Percentiles rank a stretch among this genome's conserved stretches.
Evolutionary conservation across 2,797 vertebrate genomes (phyloP).

Genomic region (Arrhamphus sclerolepis): DNA sequence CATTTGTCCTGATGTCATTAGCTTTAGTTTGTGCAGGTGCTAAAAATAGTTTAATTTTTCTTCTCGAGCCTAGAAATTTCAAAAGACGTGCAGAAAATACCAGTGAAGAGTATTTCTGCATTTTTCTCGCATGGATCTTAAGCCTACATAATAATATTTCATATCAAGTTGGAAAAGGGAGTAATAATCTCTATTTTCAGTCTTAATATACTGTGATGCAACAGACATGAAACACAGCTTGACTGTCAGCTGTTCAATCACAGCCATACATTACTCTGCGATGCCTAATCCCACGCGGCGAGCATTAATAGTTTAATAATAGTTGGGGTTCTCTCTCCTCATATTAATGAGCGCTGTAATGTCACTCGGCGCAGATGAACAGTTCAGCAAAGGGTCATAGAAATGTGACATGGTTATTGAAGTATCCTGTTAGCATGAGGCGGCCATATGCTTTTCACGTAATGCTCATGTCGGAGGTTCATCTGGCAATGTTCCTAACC

Average conservation of each 20-base stretch:
- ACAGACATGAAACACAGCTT: background rate
- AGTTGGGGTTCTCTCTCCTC: slow-evolving; percentile 1
- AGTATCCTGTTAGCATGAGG: slow-evolving; percentile 41
- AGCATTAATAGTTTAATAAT: slow-evolving; percentile 3
- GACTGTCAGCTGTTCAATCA: slow-evolving; percentile 14
- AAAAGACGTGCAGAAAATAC: too few relatives aligned
- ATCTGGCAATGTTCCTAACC: slow-evolving; percentile 47
- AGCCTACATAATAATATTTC: too few relatives aligned
- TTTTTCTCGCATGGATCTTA: slow-evolving; percentile 2
- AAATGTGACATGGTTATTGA: slow-evolving; percentile 45
- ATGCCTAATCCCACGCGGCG: slow-evolving; percentile 12
- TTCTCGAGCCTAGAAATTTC: too few relatives aligned
- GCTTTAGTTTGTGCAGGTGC: too few relatives aligned
- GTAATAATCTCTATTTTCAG: slow-evolving; percentile 8
- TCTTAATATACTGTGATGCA: slow-evolving; percentile 2
- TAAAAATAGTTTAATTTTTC: too few relatives aligned
- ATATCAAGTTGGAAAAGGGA: slow-evolving; percentile 1
- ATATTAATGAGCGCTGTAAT: slow-evolving; percentile 1
- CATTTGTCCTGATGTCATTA: too few relatives aligned
- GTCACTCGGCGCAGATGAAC: slow-evolving; percentile 14
- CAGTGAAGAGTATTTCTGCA: too few relatives aligned
- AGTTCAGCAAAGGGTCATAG: slow-evolving; percentile 34
- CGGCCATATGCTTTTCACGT: slow-evolving; percentile 57
- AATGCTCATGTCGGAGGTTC: slow-evolving; percentile 48
- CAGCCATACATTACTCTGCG: slow-evolving; percentile 9